A percentile compares a stretch with the other conserved stretches of the same genome.
Conservation (phyloP, 2,888 invertebrate species). For the Amblyjoppa proteus region DNA sequence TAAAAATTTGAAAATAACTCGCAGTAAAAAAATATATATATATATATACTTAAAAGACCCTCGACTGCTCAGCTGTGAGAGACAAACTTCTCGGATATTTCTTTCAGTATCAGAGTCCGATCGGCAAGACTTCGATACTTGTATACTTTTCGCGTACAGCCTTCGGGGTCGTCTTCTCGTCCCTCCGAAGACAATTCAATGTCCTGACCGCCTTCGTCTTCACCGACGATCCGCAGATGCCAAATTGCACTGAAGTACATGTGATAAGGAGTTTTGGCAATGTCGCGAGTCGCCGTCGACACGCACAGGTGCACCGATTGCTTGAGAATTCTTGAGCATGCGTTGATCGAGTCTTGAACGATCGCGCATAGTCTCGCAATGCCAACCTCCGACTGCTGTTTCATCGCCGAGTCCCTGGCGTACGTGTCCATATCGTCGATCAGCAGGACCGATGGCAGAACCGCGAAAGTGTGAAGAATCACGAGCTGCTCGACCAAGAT, state of each 20-base stretch:
- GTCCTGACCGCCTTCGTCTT: slow-evolving; percentile 40
- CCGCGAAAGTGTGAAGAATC: slow-evolving; percentile 76
- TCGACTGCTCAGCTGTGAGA: slow-evolving; percentile 12
- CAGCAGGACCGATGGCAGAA: slow-evolving; percentile 77
- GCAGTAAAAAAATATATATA: neutral
- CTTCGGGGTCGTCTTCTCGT: neutral
- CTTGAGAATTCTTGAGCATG: slow-evolving; percentile 75
- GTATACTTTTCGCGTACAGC: slow-evolving; percentile 56
- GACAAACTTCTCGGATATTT: slow-evolving; percentile 64
- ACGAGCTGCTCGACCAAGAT: slow-evolving; percentile 75
- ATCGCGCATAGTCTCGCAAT: slow-evolving; percentile 76
- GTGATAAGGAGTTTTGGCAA: slow-evolving; percentile 45
- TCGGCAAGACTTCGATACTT: slow-evolving; percentile 74
- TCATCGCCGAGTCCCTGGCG: slow-evolving; percentile 58
- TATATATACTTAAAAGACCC: neutral
- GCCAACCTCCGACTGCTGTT: slow-evolving; percentile 69
- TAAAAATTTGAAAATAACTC: neutral
- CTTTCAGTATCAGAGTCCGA: slow-evolving; percentile 72
- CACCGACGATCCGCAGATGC: slow-evolving; percentile 55
- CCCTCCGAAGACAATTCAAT: slow-evolving; percentile 34
- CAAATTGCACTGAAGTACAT: slow-evolving; percentile 72
- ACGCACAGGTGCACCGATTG: slow-evolving; percentile 67
- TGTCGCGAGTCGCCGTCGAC: slow-evolving; percentile 46
- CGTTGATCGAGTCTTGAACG: slow-evolving; percentile 77
- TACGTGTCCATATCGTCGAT: slow-evolving; percentile 81